Conservation (phyloP, 1,140 invertebrate genomes). For the Micrasema longulum region DNA sequence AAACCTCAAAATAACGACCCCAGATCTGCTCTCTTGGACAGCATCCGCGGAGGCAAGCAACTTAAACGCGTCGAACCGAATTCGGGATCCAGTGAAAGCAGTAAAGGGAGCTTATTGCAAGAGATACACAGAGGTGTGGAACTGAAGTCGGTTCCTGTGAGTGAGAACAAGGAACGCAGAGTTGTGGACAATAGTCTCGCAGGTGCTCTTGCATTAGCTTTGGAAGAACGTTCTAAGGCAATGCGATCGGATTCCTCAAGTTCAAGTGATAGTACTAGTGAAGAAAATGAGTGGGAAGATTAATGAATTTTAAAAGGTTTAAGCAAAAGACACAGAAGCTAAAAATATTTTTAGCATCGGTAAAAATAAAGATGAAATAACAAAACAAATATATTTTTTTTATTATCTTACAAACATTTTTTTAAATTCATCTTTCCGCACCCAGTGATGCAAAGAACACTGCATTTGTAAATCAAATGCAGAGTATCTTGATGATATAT, state of each 20-base stretch:
- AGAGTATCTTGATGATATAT: no score
- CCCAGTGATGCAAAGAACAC: no score
- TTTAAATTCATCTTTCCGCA: no score
- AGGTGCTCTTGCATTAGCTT: constrained; percentile 1
- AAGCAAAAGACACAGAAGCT: no score
- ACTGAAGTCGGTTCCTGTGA: neutral
- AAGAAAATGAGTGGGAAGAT: neutral
- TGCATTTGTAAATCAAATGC: no score
- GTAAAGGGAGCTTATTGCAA: neutral
- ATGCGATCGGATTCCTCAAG: neutral
- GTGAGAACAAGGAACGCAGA: neutral
- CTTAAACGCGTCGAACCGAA: neutral
- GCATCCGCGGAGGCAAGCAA: neutral
- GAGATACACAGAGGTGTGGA: neutral
- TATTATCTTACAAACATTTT: no score
- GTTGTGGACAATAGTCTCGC: neutral
- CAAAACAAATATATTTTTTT: no score
- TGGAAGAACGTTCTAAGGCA: constrained; percentile 10
- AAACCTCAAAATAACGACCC: neutral
- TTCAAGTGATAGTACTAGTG: neutral
- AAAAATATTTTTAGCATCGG: no score
- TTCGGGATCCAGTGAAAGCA: neutral
- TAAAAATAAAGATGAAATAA: no score
- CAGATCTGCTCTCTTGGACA: neutral
- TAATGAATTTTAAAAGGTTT: no score